These are phyloP conservation scores for Magallana gigas DNA, from an alignment of 1,140 invertebrate species.

Conservation along the genomic window DNA sequence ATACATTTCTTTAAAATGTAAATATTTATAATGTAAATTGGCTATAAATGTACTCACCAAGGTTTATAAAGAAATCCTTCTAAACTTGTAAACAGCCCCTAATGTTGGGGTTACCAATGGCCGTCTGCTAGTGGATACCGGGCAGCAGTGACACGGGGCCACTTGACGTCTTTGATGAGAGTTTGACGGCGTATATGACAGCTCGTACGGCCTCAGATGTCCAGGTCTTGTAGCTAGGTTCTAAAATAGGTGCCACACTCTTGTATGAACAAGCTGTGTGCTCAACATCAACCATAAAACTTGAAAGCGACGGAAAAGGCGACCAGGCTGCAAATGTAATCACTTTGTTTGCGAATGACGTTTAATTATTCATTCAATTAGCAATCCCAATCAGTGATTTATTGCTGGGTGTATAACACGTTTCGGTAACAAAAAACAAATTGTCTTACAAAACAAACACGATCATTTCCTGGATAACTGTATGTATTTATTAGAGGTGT, in stretches of 20 bases:
- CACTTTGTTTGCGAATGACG: too few species aligned
- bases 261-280: not conserved
- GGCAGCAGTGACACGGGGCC: not conserved
- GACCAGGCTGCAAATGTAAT: too few species aligned
- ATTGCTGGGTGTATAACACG: not conserved
- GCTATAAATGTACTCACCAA: not conserved
- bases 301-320: too few species aligned
- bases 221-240: not conserved
- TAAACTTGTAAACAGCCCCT: not conserved
- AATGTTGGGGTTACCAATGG: not conserved
- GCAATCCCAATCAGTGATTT: not conserved
- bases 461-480: not conserved
- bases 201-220: not conserved
- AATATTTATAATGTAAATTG: too few species aligned
- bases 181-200: constrained; percentile 13
- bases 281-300: not conserved
- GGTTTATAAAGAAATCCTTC: not conserved
- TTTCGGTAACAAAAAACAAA: not conserved
- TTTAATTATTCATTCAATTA: not conserved
- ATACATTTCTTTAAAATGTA: too few species aligned
- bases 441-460: not conserved
- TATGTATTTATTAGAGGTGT: not conserved
- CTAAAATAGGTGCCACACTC: constrained; percentile 1
- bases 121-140: not conserved
- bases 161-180: not conserved